A percentile compares a stretch with the other conserved stretches of the same genome.
phyloP scores from a whole-genome alignment of 2,888 invertebrate species.

The Tigriopus californicus region DNA sequence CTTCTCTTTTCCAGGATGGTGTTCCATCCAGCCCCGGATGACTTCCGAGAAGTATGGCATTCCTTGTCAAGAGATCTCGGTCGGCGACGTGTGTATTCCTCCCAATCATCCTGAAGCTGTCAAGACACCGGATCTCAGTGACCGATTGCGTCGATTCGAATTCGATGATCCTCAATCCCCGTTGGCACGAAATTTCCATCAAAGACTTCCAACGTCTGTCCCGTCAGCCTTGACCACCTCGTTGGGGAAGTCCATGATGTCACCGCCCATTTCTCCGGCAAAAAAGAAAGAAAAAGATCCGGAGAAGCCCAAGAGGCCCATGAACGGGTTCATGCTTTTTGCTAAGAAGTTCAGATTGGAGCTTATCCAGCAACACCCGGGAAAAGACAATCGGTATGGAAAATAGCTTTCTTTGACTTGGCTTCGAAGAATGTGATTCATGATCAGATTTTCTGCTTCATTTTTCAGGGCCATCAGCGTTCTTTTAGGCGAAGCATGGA shows the following conservation, averaged over 20 bases:
- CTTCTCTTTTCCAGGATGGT: constrained; percentile 27
- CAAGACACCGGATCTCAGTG: constrained; percentile 18
- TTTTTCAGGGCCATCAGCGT: constrained; percentile 32
- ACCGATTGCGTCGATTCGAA: constrained; percentile 3
- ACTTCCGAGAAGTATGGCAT: constrained; percentile 29
- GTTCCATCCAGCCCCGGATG: constrained; percentile 27
- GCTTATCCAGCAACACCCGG: constrained; percentile 32
- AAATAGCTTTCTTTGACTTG: not conserved
- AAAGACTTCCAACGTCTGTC: not conserved
- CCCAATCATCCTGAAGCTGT: constrained; percentile 20
- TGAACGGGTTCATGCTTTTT: constrained; percentile 36
- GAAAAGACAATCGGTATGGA: constrained; percentile 33
- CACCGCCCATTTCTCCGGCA: constrained; percentile 10
- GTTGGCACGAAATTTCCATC: not conserved
- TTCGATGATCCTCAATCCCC: not conserved
- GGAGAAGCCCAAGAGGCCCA: constrained; percentile 31
- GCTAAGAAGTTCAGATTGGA: constrained; percentile 31
- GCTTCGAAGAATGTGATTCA: not conserved
- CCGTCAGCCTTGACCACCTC: not conserved
- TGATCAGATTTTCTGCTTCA: not conserved
- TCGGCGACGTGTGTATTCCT: constrained; percentile 28
- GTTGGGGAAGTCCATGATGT: constrained; percentile 6
- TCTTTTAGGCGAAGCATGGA: constrained; percentile 33
- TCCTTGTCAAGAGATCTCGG: constrained; percentile 26
- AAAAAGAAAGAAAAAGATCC: constrained; percentile 6